A percentile compares a stretch with the other conserved stretches of the same genome.
Conservation (phyloP, 2,888 invertebrate species). For the Steromphala cineraria region DNA sequence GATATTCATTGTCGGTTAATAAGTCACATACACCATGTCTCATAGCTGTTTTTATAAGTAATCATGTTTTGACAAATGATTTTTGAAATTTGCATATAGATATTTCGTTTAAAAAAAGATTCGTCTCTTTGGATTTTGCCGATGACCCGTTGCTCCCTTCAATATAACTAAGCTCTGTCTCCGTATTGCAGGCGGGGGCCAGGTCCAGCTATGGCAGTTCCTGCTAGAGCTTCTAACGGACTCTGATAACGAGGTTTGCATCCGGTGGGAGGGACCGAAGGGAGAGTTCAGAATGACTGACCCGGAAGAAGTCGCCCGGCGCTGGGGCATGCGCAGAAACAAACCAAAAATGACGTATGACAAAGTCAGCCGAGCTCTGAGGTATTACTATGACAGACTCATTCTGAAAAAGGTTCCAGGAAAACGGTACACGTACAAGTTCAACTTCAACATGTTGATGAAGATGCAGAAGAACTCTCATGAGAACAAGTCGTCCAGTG, state of each 20-base stretch:
- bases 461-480: conserved; percentile 8
- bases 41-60: too few relatives aligned
- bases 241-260: conserved; percentile 84
- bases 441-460: conserved; percentile 37
- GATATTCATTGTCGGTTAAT: too few relatives aligned
- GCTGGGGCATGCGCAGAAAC: conserved; percentile 50
- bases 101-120: too few relatives aligned
- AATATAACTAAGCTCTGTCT: not conserved
- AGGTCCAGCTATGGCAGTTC: conserved; percentile 75
- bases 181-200: conserved; percentile 79
- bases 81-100: too few relatives aligned
- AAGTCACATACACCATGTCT: too few relatives aligned
- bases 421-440: conserved; percentile 54
- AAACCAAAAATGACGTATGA: conserved; percentile 56
- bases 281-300: conserved; percentile 50
- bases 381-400: conserved; percentile 69
- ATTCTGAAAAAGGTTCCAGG: conserved; percentile 59
- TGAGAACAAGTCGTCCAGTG: not conserved
- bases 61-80: too few relatives aligned
- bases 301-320: conserved; percentile 50
- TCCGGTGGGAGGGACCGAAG: conserved; percentile 48
- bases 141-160: too few relatives aligned
- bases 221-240: conserved; percentile 81
- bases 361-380: conserved; percentile 56
- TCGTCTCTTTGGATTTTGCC: too few relatives aligned